Evolutionary conservation across 2,888 invertebrate genomes (phyloP).

Genomic region (Drosophila antonietae): DNA sequence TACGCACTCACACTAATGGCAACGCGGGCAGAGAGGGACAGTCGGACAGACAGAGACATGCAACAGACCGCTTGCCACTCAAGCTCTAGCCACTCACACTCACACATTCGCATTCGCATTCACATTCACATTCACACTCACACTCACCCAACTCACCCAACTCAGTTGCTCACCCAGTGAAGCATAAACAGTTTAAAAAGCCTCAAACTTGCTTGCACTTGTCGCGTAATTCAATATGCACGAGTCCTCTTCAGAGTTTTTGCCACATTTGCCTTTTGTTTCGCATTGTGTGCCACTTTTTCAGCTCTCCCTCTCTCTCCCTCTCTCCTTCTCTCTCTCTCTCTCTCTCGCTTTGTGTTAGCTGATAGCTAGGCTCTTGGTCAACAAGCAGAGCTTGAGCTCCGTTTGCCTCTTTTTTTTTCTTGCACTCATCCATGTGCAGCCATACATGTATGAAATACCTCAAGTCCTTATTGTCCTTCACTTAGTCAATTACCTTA

Average conservation of each 20-base stretch:
- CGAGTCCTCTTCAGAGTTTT: constrained; percentile 51
- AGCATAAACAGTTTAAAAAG: constrained; percentile 73
- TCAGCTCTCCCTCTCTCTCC: constrained; percentile 3
- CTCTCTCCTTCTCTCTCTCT: not conserved
- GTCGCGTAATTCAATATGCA: constrained; percentile 80
- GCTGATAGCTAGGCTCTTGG: constrained; percentile 27
- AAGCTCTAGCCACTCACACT: not conserved
- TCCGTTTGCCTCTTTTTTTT: not conserved
- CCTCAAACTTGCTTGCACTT: constrained; percentile 76
- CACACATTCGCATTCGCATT: not conserved
- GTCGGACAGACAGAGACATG: constrained; percentile 4
- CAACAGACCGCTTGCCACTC: constrained; percentile 14
- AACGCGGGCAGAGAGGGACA: not conserved
- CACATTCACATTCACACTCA: constrained; percentile 22
- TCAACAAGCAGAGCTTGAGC: constrained; percentile 14
- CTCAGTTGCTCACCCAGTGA: constrained; percentile 27
- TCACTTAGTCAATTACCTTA: constrained; percentile 52
- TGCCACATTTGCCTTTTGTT: constrained; percentile 40
- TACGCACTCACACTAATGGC: constrained; percentile 35
- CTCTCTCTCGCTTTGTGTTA: constrained; percentile 17
- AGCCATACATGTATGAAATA: constrained; percentile 15
- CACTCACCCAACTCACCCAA: constrained; percentile 20
- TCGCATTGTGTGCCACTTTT: constrained; percentile 35
- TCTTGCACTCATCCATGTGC: not conserved
- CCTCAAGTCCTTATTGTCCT: constrained; percentile 27